Conservation (phyloP, 1,140 invertebrate genomes). For the Diachasma alloeum region DNA sequence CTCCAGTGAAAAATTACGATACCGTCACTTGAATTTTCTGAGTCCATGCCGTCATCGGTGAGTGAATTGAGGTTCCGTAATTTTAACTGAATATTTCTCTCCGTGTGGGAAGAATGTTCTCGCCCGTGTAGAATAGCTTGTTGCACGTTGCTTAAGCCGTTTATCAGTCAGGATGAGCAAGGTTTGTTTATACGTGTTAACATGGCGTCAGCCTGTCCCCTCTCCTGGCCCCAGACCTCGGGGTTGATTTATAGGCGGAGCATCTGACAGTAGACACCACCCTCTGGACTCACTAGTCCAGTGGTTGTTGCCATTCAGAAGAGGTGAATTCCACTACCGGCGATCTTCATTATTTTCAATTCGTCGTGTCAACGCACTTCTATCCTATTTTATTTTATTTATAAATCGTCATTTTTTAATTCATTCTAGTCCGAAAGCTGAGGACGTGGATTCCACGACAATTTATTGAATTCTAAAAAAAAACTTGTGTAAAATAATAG, state of each 20-base stretch:
- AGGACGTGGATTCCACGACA: too few relatives aligned
- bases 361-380: not conserved
- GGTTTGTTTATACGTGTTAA: constrained; percentile 63
- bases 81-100: too few relatives aligned
- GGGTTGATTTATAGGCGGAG: constrained; percentile 64
- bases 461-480: too few relatives aligned
- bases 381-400: too few relatives aligned
- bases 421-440: too few relatives aligned
- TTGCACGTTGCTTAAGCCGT: constrained; percentile 48
- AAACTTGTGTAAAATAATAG: too few relatives aligned
- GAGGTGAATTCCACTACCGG: not conserved
- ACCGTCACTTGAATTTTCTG: too few relatives aligned
- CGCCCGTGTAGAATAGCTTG: constrained; percentile 40
- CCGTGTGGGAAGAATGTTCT: constrained; percentile 7
- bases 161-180: constrained; percentile 54
- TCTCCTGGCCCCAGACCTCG: constrained; percentile 36
- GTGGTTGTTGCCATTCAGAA: not conserved
- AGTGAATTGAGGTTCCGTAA: too few relatives aligned
- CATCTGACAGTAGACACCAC: constrained; percentile 62
- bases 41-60: too few relatives aligned
- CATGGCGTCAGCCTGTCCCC: constrained; percentile 61
- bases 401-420: too few relatives aligned
- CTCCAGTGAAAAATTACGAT: too few relatives aligned
- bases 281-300: constrained; percentile 38
- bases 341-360: not conserved